Percentiles rank a stretch among this genome's conserved stretches.
phyloP scores from a whole-genome alignment of 2,888 invertebrate species.

The Phaedon cochleariae region DNA sequence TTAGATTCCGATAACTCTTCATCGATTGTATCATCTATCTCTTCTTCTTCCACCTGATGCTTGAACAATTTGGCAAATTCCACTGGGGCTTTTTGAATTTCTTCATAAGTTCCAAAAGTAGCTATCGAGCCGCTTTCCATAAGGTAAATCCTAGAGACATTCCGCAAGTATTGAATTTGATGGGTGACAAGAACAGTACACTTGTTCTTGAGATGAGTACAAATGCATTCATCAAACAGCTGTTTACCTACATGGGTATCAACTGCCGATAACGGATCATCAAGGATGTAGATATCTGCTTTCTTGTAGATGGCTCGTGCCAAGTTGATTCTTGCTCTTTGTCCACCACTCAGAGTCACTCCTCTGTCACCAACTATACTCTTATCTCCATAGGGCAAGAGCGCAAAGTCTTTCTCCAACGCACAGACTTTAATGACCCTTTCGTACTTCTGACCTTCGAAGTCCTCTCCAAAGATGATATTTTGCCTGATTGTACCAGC shows the following conservation, averaged over 20 bases:
- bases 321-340: conserved; percentile 80
- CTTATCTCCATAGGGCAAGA: conserved; percentile 75
- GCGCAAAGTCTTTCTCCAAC: conserved; percentile 72
- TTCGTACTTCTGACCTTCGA: conserved; percentile 64
- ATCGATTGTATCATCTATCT: conserved; percentile 38
- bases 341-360: conserved; percentile 80
- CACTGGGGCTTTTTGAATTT: conserved; percentile 63
- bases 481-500: conserved; percentile 78
- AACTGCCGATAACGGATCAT: conserved; percentile 83
- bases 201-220: conserved; percentile 65
- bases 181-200: conserved; percentile 84
- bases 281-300: conserved; percentile 79
- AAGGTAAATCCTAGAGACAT: conserved; percentile 72
- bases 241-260: conserved; percentile 80
- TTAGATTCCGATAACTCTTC: conserved; percentile 32
- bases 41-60: conserved; percentile 53
- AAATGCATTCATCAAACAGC: conserved; percentile 78
- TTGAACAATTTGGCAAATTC: conserved; percentile 66
- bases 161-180: conserved; percentile 79
- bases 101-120: conserved; percentile 62
- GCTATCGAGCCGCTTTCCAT: conserved; percentile 69
- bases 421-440: conserved; percentile 70
- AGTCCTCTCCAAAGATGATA: conserved; percentile 78
- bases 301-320: conserved; percentile 81
- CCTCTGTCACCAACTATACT: conserved; percentile 83